Percentiles rank a stretch among this genome's conserved stretches.
Conservation (phyloP, 2,888 invertebrate genomes). For the Temnothorax ravouxi region DNA sequence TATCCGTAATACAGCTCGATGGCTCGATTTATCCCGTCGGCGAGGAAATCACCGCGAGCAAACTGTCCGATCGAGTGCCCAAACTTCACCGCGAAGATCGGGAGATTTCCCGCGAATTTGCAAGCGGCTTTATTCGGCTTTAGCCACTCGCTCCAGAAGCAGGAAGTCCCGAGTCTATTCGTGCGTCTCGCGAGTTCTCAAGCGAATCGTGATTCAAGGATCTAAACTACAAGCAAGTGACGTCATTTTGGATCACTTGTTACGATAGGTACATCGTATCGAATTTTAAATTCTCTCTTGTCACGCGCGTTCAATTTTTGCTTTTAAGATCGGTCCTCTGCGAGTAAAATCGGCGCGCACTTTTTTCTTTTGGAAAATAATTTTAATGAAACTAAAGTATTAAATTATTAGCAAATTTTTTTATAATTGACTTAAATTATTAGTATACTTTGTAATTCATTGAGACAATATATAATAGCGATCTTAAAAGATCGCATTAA, state of each 20-base stretch:
- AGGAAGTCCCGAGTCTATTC: conserved; percentile 14
- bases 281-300: background rate
- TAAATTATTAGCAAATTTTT: background rate
- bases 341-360: background rate
- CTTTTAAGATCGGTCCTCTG: background rate
- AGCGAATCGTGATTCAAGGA: conserved; percentile 17
- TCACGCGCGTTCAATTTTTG: background rate
- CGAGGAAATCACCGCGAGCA: conserved; percentile 36
- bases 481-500: background rate
- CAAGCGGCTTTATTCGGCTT: conserved; percentile 30
- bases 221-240: conserved; percentile 32
- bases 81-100: conserved; percentile 44
- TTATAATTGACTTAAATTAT: background rate
- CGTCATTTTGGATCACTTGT: conserved; percentile 29
- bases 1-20: conserved; percentile 14
- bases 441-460: background rate
- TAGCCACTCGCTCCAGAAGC: background rate
- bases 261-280: background rate
- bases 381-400: background rate
- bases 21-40: conserved; percentile 15
- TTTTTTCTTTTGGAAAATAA: background rate
- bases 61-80: conserved; percentile 39
- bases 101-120: conserved; percentile 6
- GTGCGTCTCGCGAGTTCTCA: conserved; percentile 19
- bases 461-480: background rate